These are phyloP conservation scores for Tetrao urogallus DNA, from an alignment of 2,113 vertebrate genomes.

Conservation along the genomic window DNA sequence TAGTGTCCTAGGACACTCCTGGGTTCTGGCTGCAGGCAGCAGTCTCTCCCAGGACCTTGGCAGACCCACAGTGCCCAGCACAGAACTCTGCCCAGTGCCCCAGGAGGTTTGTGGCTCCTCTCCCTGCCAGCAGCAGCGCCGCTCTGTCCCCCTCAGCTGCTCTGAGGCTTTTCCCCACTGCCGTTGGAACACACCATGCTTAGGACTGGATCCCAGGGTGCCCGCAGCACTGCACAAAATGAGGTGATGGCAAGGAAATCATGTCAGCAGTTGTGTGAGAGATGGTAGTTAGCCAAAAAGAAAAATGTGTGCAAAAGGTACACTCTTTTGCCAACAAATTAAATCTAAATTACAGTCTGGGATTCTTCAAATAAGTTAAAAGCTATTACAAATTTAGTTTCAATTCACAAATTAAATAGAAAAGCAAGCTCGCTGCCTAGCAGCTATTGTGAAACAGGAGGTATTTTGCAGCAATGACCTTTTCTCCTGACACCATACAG, in stretches of 20 bases:
- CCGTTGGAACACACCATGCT: slow-evolving; percentile 48
- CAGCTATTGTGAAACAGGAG: neutral
- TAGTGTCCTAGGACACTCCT: neutral
- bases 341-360: slow-evolving; percentile 8
- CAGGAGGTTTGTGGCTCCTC: neutral
- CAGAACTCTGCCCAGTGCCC: neutral
- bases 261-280: slow-evolving; percentile 39
- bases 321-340: slow-evolving; percentile 46
- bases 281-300: slow-evolving; percentile 30
- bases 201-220: neutral
- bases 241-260: slow-evolving; percentile 44
- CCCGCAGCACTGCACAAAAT: slow-evolving; percentile 3
- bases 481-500: neutral
- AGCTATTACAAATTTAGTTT: slow-evolving; percentile 36
- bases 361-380: slow-evolving; percentile 24
- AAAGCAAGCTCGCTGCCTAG: neutral
- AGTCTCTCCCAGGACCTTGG: neutral
- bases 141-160: neutral
- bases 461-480: neutral
- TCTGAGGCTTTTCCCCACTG: slow-evolving; percentile 13
- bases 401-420: slow-evolving; percentile 47
- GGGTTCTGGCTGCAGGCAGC: neutral
- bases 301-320: slow-evolving; percentile 43
- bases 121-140: neutral
- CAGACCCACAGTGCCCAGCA: neutral